These are phyloP conservation scores for Etheostoma spectabile DNA, from an alignment of 2,113 vertebrate genomes.

Conservation along the genomic window DNA sequence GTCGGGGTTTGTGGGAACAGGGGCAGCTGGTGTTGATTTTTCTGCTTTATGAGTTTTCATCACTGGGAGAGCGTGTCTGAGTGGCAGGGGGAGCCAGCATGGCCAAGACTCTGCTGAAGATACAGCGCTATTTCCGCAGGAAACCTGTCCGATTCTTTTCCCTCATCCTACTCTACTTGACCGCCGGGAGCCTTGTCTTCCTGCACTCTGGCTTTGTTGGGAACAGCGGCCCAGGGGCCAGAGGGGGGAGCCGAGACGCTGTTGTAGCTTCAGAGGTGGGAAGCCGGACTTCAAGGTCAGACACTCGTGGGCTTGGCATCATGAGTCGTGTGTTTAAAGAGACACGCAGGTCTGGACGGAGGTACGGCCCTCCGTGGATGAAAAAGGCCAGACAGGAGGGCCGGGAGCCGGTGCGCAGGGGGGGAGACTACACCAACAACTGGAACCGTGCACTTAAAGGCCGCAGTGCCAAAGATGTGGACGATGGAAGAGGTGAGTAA, in stretches of 20 bases:
- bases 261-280: conserved; percentile 68
- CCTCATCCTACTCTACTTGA: conserved; percentile 94
- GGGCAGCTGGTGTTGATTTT: conserved; percentile 37
- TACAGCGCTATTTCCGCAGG: conserved; percentile 93
- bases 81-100: conserved; percentile 83
- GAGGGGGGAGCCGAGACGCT: conserved; percentile 57
- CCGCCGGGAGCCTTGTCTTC: conserved; percentile 92
- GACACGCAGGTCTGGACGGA: conserved; percentile 58
- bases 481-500: conserved; percentile 92
- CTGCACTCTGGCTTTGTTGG: conserved; percentile 90
- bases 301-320: conserved; percentile 82
- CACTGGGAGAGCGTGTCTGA: conserved; percentile 52
- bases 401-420: conserved; percentile 64
- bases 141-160: conserved; percentile 94
- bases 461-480: conserved; percentile 87
- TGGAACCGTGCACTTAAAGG: conserved; percentile 87
- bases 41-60: conserved; percentile 78
- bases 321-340: conserved; percentile 86
- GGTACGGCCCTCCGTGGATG: conserved; percentile 87
- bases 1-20: conserved; percentile 15
- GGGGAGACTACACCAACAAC: conserved; percentile 82
- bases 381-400: conserved; percentile 83
- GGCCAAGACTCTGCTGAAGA: conserved; percentile 92
- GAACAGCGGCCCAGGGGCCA: conserved; percentile 74
- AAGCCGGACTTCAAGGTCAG: conserved; percentile 48